A percentile compares a stretch with the other conserved stretches of the same genome.
Evolutionary conservation across 2,888 invertebrate genomes (phyloP).

Genomic region (Pharmacophagus antenor): DNA sequence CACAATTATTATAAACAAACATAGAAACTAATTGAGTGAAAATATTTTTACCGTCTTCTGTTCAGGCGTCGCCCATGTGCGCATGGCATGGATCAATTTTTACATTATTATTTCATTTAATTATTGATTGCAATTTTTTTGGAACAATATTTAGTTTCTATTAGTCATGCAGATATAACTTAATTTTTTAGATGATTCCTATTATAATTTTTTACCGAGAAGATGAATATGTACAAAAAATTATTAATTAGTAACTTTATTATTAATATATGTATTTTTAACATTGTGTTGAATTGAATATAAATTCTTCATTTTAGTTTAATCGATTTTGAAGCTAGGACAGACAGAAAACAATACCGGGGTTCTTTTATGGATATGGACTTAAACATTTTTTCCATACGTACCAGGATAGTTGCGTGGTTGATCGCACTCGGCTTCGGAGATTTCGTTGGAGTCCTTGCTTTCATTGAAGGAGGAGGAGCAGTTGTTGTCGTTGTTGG

Average conservation of each 20-base stretch:
- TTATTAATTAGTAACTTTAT: background rate
- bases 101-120: too few relatives aligned
- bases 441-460: conserved; percentile 96
- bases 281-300: too few relatives aligned
- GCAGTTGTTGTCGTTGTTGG: conserved; percentile 88
- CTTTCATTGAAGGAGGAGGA: conserved; percentile 94
- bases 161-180: background rate
- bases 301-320: background rate
- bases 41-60: conserved; percentile 77
- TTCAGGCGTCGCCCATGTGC: conserved; percentile 72
- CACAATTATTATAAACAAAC: conserved; percentile 66
- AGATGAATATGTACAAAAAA: background rate
- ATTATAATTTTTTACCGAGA: background rate
- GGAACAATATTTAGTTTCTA: background rate
- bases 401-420: conserved; percentile 92
- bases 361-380: too few relatives aligned
- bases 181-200: too few relatives aligned
- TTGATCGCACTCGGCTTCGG: conserved; percentile 95
- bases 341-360: too few relatives aligned
- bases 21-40: conserved; percentile 55
- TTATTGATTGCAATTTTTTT: conserved; percentile 39
- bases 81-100: conserved; percentile 75
- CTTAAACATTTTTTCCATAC: conserved; percentile 36
- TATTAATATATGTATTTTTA: background rate
- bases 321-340: background rate